These are phyloP conservation scores for Catalaphyllia jardinei DNA, from an alignment of 64 coral and sea anemone genomes.

Conservation along the genomic window DNA sequence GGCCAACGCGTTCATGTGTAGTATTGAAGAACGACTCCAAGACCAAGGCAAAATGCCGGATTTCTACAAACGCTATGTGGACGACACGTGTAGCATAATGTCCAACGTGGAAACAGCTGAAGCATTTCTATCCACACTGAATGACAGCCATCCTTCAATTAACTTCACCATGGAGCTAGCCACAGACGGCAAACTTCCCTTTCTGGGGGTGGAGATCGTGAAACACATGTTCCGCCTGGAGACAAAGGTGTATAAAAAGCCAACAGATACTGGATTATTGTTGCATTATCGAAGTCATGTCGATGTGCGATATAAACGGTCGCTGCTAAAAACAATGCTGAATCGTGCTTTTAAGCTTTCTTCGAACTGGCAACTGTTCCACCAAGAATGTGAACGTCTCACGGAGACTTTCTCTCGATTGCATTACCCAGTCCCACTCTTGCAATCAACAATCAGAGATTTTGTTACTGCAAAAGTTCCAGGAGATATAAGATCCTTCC, in stretches of 20 bases:
- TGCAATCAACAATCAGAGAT: no score
- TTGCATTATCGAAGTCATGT: no score
- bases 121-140: background rate
- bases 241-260: background rate
- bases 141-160: constrained; percentile 17
- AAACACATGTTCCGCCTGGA: background rate
- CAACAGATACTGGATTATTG: background rate
- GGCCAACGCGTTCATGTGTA: constrained; percentile 42
- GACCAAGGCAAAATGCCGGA: background rate
- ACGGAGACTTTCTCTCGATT: no score
- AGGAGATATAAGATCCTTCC: no score
- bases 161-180: constrained; percentile 28
- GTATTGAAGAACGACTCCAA: constrained; percentile 3
- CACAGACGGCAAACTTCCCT: background rate
- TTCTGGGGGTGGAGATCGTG: constrained; percentile 18
- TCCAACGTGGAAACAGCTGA: no score
- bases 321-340: no score
- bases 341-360: no score
- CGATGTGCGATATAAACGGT: no score
- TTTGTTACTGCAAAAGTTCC: no score
- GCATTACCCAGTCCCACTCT: no score
- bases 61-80: constrained; percentile 41
- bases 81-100: background rate
- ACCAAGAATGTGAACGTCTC: no score
- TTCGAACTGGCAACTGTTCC: no score